These are phyloP conservation scores for Graptemys geographica DNA, from an alignment of 2,797 vertebrate genomes.

Conservation along the genomic window DNA sequence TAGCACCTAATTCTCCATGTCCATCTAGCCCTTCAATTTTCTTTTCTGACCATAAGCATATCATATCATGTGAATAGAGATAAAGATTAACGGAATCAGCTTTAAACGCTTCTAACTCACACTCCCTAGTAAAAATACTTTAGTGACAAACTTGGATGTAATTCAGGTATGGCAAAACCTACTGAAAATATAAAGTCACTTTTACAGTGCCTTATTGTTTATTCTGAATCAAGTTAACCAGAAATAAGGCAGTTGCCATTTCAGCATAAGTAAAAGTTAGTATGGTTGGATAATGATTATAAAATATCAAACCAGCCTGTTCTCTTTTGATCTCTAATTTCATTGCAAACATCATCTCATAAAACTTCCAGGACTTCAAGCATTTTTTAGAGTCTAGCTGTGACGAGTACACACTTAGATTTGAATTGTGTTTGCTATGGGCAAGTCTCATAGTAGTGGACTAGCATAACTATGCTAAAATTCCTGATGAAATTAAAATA, in stretches of 20 bases:
- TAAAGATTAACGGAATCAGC: background rate
- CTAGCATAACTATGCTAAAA: background rate
- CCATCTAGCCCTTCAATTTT: background rate
- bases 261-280: background rate
- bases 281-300: background rate
- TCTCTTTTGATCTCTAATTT: background rate
- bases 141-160: background rate
- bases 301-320: background rate
- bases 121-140: background rate
- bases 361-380: background rate
- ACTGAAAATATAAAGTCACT: background rate
- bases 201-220: background rate
- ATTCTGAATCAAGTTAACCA: background rate
- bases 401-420: fast-evolving
- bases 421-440: background rate
- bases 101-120: background rate
- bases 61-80: background rate
- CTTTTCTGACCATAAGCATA: background rate
- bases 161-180: background rate
- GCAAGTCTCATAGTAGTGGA: background rate
- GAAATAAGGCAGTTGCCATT: background rate
- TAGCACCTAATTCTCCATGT: background rate
- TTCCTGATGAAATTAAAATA: background rate
- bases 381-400: background rate
- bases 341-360: background rate